Evolutionary conservation across 2,888 invertebrate genomes (phyloP).

Genomic region (Caradrina kadenii): DNA sequence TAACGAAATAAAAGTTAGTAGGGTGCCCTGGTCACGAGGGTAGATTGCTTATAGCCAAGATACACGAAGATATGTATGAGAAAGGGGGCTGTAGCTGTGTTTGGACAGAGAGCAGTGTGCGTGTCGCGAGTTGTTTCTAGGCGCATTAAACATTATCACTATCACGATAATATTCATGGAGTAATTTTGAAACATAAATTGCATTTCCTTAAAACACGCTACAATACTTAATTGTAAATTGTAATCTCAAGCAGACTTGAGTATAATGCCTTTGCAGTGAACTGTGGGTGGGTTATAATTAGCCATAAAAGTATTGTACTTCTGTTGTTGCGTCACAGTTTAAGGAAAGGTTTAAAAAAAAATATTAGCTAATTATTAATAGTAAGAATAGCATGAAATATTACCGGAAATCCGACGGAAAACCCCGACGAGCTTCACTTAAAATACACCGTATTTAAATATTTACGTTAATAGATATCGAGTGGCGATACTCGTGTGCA

Average conservation of each 20-base stretch:
- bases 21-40: slow-evolving; percentile 84
- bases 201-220: slow-evolving; percentile 40
- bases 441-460: slow-evolving; percentile 49
- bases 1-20: slow-evolving; percentile 87
- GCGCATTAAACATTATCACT: slow-evolving; percentile 30
- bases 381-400: neutral
- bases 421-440: slow-evolving; percentile 26
- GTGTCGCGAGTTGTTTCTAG: slow-evolving; percentile 42
- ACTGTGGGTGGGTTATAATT: slow-evolving; percentile 28
- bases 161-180: slow-evolving; percentile 47
- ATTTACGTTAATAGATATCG: slow-evolving; percentile 59
- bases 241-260: neutral
- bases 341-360: slow-evolving; percentile 5
- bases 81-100: slow-evolving; percentile 56
- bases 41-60: slow-evolving; percentile 64
- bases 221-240: slow-evolving; percentile 14
- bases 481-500: slow-evolving; percentile 73
- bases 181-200: slow-evolving; percentile 45
- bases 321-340: neutral
- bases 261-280: neutral
- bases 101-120: slow-evolving; percentile 42
- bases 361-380: neutral
- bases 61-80: slow-evolving; percentile 68
- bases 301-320: slow-evolving; percentile 13
- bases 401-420: slow-evolving; percentile 37